Evolutionary conservation across 2,113 vertebrate genomes (phyloP).

Genomic region (Lepus europaeus): DNA sequence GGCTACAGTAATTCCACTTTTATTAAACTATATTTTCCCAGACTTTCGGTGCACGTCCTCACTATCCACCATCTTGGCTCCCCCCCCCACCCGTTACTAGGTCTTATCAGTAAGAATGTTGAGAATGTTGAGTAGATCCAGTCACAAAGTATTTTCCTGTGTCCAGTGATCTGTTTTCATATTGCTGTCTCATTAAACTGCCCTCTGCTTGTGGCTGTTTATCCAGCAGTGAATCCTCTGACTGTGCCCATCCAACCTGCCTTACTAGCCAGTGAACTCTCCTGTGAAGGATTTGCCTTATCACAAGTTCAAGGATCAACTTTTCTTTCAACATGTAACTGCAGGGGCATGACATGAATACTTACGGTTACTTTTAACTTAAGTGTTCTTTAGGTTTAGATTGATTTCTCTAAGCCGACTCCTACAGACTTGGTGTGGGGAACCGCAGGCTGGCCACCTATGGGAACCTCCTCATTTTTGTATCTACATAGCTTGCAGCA

Average conservation of each 20-base stretch:
- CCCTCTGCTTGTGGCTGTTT: neutral
- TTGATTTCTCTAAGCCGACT: neutral
- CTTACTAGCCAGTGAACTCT: neutral
- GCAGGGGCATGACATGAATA: neutral
- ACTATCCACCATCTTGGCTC: too few species aligned
- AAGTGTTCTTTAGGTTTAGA: neutral
- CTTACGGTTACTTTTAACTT: neutral
- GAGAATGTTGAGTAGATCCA: neutral
- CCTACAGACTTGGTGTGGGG: neutral
- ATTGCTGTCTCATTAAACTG: neutral
- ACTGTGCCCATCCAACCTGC: neutral
- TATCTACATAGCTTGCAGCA: too few species aligned
- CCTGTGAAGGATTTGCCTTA: neutral
- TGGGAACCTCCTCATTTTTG: too few species aligned
- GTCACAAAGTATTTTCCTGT: neutral
- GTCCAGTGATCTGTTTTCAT: neutral
- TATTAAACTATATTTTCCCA: too few species aligned
- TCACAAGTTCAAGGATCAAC: neutral
- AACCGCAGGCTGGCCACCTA: too few species aligned
- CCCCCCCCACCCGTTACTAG: neutral
- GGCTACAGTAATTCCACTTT: too few species aligned
- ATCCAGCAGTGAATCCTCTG: neutral
- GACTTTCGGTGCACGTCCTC: too few species aligned
- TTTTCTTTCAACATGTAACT: neutral
- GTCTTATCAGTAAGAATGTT: neutral